These are phyloP conservation scores for Tipula confusa DNA, from an alignment of 2,888 invertebrate genomes.

Conservation along the genomic window DNA sequence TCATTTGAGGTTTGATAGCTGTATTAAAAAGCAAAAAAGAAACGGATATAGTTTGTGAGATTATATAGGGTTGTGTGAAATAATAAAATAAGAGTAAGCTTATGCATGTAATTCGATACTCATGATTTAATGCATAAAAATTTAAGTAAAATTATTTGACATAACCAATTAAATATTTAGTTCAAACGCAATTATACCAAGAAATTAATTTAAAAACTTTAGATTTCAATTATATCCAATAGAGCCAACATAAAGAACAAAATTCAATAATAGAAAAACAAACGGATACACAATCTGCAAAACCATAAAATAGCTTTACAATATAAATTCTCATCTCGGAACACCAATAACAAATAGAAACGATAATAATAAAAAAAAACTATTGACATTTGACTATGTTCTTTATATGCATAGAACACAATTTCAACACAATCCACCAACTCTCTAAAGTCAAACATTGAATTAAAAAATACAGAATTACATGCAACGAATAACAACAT, in stretches of 20 bases:
- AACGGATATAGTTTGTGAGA: not conserved
- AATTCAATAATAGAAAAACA: not conserved
- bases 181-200: not conserved
- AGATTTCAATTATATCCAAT: not conserved
- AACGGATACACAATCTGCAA: not conserved
- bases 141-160: too few relatives aligned
- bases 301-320: not conserved
- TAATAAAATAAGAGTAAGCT: too few relatives aligned
- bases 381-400: not conserved
- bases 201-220: not conserved
- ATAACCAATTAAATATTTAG: too few relatives aligned
- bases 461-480: not conserved
- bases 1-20: not conserved
- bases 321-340: not conserved
- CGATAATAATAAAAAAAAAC: not conserved
- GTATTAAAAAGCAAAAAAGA: not conserved
- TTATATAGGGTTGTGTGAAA: not conserved
- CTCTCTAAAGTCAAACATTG: not conserved
- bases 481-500: not conserved
- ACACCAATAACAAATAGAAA: not conserved
- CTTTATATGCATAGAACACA: not conserved
- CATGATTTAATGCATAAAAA: too few relatives aligned
- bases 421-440: conserved; percentile 25
- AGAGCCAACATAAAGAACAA: not conserved
- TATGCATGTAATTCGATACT: too few relatives aligned